These are phyloP conservation scores for Brachionus asplanchnoidis DNA, from an alignment of 1,140 invertebrate species.

Conservation along the genomic window DNA sequence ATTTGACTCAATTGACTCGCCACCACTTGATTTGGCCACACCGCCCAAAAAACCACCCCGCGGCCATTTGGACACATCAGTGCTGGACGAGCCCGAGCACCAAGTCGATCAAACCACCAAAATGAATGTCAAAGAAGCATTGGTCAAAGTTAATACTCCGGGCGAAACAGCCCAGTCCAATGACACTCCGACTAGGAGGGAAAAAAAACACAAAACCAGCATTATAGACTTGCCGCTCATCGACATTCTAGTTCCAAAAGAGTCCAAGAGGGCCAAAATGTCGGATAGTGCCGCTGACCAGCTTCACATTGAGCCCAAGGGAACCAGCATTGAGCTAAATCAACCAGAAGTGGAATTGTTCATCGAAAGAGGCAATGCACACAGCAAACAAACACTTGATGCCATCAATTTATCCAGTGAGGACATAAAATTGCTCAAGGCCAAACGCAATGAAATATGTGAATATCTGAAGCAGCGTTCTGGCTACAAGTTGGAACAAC, in stretches of 20 bases:
- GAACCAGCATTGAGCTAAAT: constrained; percentile 9
- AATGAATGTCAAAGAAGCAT: constrained; percentile 20
- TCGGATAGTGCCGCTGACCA: not conserved
- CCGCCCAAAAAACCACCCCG: constrained; percentile 17
- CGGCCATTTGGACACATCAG: not conserved
- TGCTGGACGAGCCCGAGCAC: not conserved
- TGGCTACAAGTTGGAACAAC: not conserved
- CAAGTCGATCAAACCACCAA: not conserved
- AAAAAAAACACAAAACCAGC: not conserved
- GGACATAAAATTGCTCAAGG: constrained; percentile 11
- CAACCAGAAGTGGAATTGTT: constrained; percentile 9
- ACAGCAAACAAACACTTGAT: not conserved
- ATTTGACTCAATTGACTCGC: not conserved
- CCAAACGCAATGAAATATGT: not conserved
- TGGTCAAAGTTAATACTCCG: not conserved
- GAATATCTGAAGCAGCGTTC: constrained; percentile 2
- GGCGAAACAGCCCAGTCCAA: not conserved
- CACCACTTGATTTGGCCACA: not conserved
- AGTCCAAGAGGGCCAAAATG: not conserved
- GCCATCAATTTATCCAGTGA: not conserved
- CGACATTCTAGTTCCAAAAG: constrained; percentile 40
- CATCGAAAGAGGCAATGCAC: not conserved
- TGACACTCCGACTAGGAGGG: not conserved
- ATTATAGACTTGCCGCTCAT: constrained; percentile 31
- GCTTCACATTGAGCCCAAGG: not conserved